Evolutionary conservation across 2,888 invertebrate genomes (phyloP), one percentile per base, ranked within the genome.

Genomic region (Tortrix viridana): DNA sequence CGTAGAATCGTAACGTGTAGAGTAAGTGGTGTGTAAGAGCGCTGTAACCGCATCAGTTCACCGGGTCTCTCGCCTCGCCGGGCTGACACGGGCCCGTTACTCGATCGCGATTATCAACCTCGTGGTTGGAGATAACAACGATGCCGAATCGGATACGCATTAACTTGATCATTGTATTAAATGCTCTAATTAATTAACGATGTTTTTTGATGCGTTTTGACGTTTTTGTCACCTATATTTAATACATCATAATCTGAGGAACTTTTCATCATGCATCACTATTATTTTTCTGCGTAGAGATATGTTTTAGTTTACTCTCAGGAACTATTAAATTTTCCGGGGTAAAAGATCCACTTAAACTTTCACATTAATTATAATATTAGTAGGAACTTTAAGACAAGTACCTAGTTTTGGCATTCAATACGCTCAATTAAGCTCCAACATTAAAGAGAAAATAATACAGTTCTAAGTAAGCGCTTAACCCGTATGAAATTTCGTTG

Each of bases 41-140:
- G 77, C 69, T 70, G 74, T 77, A 79, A 81, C 79, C 81, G 75
- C 79, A 80, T 79, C 62, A 71, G 74, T 73, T 71, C 68, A 58
- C 61, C 52, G 70, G 80, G 76, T 82, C 81, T 79, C 77, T 84
- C 74, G 85, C 82, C 76, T 73, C 75, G 81, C 80, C 71, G 70
- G 83, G 81, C 67, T 80, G 82, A 81, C 82, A 79, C 71, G 67
- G 68, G 68, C 78, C 88, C 86, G 86, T 86, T 88, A 86, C 71
- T 73, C 72, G 79, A 78, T 79, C 79, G 76, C 67, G 70, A 74
- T 79, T 75, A 76, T 71, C 71, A 69, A 70, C 74, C 2, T 16
- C 44, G 9, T 16, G 69, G 68, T 66, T 65, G 47, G 66, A 65
- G 69, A 72, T 74, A 73, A 73, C 68, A 68, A 63, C 65, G 71